Conservation (phyloP, 2,797 vertebrate genomes). For the Petrocephalus schoutedeni region DNA sequence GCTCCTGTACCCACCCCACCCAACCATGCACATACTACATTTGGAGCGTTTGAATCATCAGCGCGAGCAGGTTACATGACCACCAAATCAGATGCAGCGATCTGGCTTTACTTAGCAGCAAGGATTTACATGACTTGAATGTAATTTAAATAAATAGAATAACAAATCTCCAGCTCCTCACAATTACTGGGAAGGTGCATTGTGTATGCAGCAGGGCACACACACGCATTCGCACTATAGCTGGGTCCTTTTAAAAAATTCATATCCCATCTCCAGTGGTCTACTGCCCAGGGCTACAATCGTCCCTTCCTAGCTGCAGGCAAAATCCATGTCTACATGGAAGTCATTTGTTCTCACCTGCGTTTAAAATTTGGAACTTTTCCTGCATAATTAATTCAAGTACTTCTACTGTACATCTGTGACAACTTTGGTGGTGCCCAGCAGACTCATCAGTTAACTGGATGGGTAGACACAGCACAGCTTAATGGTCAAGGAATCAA, state of each 20-base stretch:
- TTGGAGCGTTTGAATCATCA: not conserved
- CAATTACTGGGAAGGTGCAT: not conserved
- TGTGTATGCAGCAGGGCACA: not conserved
- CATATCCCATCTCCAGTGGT: not conserved
- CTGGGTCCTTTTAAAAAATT: not conserved
- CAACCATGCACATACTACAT: not conserved
- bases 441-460: not conserved
- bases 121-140: not conserved
- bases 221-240: not conserved
- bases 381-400: not conserved
- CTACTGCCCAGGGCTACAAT: not conserved
- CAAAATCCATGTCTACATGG: not conserved
- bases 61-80: not conserved
- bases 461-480: not conserved
- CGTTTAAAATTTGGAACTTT: not conserved
- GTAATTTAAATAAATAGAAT: not conserved
- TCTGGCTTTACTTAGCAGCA: not conserved
- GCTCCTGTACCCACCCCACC: not conserved
- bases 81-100: not conserved
- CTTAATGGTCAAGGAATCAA: not conserved
- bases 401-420: not conserved
- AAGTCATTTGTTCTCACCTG: not conserved
- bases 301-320: not conserved
- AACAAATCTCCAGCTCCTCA: not conserved
- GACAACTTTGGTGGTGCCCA: not conserved